These are phyloP conservation scores for Scomber scombrus DNA, from an alignment of 2,113 vertebrate genomes.

Conservation along the genomic window DNA sequence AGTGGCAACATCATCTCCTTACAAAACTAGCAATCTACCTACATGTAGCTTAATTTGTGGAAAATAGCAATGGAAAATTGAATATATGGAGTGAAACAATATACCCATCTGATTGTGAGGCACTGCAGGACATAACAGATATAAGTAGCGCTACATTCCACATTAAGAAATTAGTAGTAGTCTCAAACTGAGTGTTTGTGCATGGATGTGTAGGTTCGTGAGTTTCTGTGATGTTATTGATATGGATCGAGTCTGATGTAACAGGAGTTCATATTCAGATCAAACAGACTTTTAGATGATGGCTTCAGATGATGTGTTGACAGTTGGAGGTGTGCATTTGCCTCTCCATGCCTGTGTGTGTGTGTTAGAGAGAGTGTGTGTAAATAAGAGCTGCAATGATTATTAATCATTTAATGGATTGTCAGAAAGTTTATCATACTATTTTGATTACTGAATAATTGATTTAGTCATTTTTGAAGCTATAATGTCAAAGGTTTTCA, in stretches of 20 bases:
- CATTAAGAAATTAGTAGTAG: background rate
- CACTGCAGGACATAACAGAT: background rate
- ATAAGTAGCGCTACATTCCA: no score
- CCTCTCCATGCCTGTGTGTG: background rate
- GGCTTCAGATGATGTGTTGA: constrained; percentile 33
- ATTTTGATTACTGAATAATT: no score
- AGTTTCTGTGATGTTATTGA: constrained; percentile 25
- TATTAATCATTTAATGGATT: no score
- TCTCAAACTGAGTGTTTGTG: background rate
- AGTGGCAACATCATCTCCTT: background rate
- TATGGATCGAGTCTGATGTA: constrained; percentile 52
- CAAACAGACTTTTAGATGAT: constrained; percentile 61
- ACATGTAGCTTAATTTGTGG: no score
- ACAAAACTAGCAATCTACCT: background rate
- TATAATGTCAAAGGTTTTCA: no score
- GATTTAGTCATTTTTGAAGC: no score
- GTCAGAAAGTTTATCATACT: no score
- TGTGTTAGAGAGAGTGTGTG: background rate
- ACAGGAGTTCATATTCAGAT: constrained; percentile 53
- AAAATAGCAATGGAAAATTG: background rate
- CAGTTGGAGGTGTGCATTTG: background rate
- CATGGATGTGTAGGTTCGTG: background rate
- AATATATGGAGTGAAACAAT: background rate
- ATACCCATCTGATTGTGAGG: no score
- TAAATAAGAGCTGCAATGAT: no score